These are phyloP conservation scores for Eupristina koningsbergeri DNA, from an alignment of 1,140 invertebrate genomes.

Conservation along the genomic window DNA sequence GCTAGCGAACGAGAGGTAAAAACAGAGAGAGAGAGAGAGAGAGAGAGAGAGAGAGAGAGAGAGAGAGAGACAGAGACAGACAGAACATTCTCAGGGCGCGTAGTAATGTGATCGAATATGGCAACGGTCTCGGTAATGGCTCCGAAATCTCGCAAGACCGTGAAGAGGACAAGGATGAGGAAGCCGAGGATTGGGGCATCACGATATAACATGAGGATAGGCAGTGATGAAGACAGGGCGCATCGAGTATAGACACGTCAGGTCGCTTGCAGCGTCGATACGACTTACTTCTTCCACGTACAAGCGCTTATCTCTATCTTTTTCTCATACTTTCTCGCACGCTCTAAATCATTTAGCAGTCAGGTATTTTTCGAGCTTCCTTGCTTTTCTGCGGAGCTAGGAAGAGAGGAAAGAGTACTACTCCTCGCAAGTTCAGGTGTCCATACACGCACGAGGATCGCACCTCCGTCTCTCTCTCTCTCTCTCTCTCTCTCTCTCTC, in stretches of 20 bases:
- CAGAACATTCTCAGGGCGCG: not conserved
- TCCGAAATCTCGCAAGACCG: no score
- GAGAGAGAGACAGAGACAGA: not conserved
- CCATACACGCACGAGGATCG: not conserved
- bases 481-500: not conserved
- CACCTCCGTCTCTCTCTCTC: not conserved
- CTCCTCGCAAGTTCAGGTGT: not conserved
- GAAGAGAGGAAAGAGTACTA: not conserved
- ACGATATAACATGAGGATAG: no score
- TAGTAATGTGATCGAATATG: not conserved
- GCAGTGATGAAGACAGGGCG: slow-evolving; percentile 55
- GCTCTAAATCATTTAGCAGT: not conserved
- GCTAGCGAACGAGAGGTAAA: not conserved
- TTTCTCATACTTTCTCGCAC: not conserved
- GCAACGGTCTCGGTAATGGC: not conserved
- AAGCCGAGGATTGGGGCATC: no score
- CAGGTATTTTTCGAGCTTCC: no score
- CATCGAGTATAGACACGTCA: slow-evolving; percentile 50
- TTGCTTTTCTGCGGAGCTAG: not conserved
- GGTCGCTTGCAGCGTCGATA: slow-evolving; percentile 27
- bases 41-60: not conserved
- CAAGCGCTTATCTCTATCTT: not conserved
- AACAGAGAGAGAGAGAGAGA: not conserved
- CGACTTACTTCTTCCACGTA: slow-evolving; percentile 30
- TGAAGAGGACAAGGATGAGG: no score